Percentiles rank a stretch among this genome's conserved stretches.
Evolutionary conservation across 2,888 invertebrate genomes (phyloP).

Genomic region (Lycaena phlaeas): DNA sequence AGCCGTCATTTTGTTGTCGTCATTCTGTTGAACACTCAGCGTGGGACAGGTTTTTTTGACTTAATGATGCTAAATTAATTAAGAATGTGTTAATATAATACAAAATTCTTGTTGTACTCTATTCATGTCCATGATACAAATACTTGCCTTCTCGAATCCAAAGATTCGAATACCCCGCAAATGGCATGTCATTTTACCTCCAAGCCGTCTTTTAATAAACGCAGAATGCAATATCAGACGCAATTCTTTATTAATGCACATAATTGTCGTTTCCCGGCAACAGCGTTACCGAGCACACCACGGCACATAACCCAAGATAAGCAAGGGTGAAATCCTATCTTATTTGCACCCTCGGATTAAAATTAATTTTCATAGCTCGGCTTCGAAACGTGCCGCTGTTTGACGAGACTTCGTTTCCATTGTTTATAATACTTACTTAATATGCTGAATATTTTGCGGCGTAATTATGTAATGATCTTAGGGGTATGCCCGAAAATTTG

Average conservation of each 20-base stretch:
- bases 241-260: slow-evolving; percentile 4
- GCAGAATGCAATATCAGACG: too few species aligned
- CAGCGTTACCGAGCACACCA: slow-evolving; percentile 33
- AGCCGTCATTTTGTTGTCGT: too few species aligned
- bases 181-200: too few species aligned
- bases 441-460: slow-evolving; percentile 36
- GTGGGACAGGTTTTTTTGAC: too few species aligned
- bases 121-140: too few species aligned
- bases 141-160: too few species aligned
- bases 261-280: slow-evolving; percentile 3
- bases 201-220: too few species aligned
- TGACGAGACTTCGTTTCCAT: slow-evolving; percentile 37
- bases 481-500: background rate
- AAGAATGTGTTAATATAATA: too few species aligned
- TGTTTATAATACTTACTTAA: slow-evolving; percentile 55
- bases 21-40: too few species aligned
- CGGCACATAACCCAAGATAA: slow-evolving; percentile 42
- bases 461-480: slow-evolving; percentile 8
- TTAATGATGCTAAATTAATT: too few species aligned
- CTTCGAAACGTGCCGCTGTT: slow-evolving; percentile 40
- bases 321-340: slow-evolving; percentile 62
- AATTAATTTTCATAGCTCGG: slow-evolving; percentile 62
- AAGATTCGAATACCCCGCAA: too few species aligned
- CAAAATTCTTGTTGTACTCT: too few species aligned
- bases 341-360: slow-evolving; percentile 60